A percentile compares a stretch with the other conserved stretches of the same genome.
Conservation (phyloP, 1,140 invertebrate genomes). For the Sogatella furcifera region DNA sequence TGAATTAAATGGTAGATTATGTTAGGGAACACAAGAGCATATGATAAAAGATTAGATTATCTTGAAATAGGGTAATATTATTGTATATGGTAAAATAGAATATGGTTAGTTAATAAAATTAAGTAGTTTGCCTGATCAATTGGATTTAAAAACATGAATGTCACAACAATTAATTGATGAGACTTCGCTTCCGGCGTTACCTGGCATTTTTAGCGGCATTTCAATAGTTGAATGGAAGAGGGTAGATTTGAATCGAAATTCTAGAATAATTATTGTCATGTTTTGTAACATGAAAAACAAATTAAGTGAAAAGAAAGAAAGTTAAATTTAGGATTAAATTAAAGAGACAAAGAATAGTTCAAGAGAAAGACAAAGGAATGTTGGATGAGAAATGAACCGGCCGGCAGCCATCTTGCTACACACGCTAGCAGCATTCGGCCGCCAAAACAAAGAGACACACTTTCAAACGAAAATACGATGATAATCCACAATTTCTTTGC, state of each 20-base stretch:
- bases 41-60: too few relatives aligned
- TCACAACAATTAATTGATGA: neutral
- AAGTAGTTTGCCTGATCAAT: too few relatives aligned
- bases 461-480: neutral
- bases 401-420: conserved; percentile 14
- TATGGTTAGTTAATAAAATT: too few relatives aligned
- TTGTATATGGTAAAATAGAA: too few relatives aligned
- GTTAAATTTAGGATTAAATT: neutral
- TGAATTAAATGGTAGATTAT: too few relatives aligned
- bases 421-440: conserved; percentile 1
- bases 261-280: too few relatives aligned
- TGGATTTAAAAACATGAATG: too few relatives aligned
- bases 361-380: conserved; percentile 1
- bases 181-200: neutral
- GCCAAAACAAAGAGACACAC: conserved; percentile 10
- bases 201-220: neutral
- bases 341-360: neutral
- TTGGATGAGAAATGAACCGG: conserved; percentile 8
- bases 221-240: neutral
- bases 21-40: too few relatives aligned
- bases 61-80: too few relatives aligned
- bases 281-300: too few relatives aligned
- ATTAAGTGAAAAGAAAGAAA: too few relatives aligned
- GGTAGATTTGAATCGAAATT: too few relatives aligned
- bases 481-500: neutral